These are phyloP conservation scores for Sepioteuthis lessoniana DNA, from an alignment of 2,888 invertebrate species.

Conservation along the genomic window DNA sequence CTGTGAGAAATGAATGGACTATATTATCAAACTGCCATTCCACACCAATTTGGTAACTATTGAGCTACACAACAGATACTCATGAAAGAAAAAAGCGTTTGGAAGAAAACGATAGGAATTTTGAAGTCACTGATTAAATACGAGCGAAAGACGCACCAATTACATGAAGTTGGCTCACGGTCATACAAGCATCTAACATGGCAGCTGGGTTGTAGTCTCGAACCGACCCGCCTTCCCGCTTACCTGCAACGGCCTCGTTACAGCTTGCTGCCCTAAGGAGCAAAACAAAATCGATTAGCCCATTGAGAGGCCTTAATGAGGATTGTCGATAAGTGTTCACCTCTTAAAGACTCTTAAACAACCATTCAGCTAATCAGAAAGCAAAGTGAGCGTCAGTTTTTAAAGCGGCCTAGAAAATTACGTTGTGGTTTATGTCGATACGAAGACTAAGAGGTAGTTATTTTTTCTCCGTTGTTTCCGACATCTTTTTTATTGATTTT, in stretches of 20 bases:
- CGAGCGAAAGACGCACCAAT: neutral
- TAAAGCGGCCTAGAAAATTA: neutral
- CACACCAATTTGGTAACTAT: too few relatives aligned
- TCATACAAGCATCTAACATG: neutral
- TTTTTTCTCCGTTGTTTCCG: neutral
- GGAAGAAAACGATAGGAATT: too few relatives aligned
- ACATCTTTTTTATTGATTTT: too few relatives aligned
- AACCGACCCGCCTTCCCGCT: neutral
- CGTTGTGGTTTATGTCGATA: neutral
- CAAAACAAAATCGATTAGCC: neutral
- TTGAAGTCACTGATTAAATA: neutral
- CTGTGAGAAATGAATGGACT: too few relatives aligned
- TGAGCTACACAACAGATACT: too few relatives aligned
- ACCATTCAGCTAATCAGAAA: neutral
- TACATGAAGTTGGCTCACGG: neutral
- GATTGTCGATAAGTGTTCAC: neutral
- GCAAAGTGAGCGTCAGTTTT: neutral
- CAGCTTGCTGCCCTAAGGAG: constrained; percentile 4
- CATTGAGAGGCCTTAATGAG: constrained; percentile 21
- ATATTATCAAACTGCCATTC: too few relatives aligned
- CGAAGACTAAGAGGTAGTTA: neutral
- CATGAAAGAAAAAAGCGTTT: too few relatives aligned
- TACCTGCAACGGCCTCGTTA: neutral
- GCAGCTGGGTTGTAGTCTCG: neutral
- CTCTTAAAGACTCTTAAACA: constrained; percentile 23